phyloP scores from a whole-genome alignment of 2,797 vertebrate species.

The Poeciliopsis infans region DNA sequence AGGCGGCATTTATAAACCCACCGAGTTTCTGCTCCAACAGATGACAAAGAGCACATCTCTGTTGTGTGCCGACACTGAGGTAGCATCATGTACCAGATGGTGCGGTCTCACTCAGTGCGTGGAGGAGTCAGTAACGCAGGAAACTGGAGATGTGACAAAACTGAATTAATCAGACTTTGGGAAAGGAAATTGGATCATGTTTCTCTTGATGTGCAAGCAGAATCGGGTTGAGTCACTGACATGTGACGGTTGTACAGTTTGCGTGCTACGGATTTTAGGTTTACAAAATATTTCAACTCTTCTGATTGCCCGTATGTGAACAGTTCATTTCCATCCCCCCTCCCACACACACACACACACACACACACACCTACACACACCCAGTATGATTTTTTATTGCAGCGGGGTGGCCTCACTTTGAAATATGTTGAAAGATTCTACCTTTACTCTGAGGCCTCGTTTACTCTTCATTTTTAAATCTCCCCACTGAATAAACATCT shows the following conservation, averaged over 20 bases:
- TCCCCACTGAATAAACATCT: no score
- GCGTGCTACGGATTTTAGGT: not conserved
- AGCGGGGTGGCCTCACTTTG: not conserved
- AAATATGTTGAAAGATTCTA: not conserved
- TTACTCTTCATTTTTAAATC: no score
- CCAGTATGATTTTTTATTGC: not conserved
- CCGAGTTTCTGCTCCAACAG: conserved; percentile 23
- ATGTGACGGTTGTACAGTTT: conserved; percentile 7
- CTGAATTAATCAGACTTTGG: conserved; percentile 50
- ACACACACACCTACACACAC: no score
- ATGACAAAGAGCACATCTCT: conserved; percentile 27
- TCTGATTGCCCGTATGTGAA: not conserved
- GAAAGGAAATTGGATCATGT: conserved; percentile 37
- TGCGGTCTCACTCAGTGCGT: conserved; percentile 44
- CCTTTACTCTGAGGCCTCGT: not conserved
- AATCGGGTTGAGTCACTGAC: conserved; percentile 31
- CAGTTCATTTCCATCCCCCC: not conserved
- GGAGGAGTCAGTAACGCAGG: conserved; percentile 64
- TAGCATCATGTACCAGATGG: conserved; percentile 65
- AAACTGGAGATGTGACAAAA: conserved; percentile 64
- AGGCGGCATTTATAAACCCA: conserved; percentile 31
- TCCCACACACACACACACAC: no score
- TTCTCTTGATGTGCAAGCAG: conserved; percentile 17
- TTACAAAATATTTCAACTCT: not conserved
- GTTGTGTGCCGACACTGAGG: conserved; percentile 32